Evolutionary conservation across 2,797 vertebrate species (phyloP).

Genomic region (Hipposideros larvatus): DNA sequence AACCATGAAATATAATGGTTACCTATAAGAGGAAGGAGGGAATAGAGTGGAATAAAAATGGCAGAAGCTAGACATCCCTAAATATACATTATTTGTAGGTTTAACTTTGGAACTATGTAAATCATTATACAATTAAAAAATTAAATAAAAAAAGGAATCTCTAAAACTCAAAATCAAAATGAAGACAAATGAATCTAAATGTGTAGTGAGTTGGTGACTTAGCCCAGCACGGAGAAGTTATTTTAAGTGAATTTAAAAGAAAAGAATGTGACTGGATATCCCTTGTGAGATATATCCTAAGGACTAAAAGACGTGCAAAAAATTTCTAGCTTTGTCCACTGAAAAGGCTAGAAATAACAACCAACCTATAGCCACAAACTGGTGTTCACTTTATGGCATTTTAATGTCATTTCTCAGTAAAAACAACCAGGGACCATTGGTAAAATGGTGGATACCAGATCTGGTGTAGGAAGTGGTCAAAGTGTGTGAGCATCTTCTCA

Average conservation of each 20-base stretch:
- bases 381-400: neutral
- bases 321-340: neutral
- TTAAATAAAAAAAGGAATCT: neutral
- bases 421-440: neutral
- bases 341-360: neutral
- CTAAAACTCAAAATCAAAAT: conserved; percentile 36
- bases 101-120: conserved; percentile 38
- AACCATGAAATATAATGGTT: conserved; percentile 14
- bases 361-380: neutral
- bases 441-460: neutral
- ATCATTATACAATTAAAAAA: conserved; percentile 38
- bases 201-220: neutral
- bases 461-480: neutral
- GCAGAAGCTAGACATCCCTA: neutral
- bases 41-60: neutral
- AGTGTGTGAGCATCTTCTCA: neutral
- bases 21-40: neutral
- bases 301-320: neutral
- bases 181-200: conserved; percentile 26
- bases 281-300: neutral
- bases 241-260: conserved; percentile 32
- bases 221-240: neutral
- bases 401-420: neutral
- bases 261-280: neutral
- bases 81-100: neutral